Percentiles rank a stretch among this genome's conserved stretches.
phyloP scores from a whole-genome alignment of 1,140 invertebrate species.

The Arctopsyche grandis region DNA sequence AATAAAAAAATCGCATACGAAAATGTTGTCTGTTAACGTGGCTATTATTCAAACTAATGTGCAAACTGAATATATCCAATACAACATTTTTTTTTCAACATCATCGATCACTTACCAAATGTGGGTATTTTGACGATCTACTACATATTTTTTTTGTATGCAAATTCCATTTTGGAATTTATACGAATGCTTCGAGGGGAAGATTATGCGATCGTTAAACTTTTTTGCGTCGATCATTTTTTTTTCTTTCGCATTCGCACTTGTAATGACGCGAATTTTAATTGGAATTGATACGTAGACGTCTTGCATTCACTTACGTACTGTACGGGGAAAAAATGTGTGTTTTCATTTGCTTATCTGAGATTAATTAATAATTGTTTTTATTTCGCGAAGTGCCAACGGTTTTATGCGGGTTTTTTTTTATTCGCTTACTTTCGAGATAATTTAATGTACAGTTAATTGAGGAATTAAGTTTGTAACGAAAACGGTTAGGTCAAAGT shows the following conservation, averaged over 20 bases:
- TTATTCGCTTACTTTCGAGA: not conserved
- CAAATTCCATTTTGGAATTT: conserved; percentile 8
- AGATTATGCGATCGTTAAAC: not conserved
- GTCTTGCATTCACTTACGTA: not conserved
- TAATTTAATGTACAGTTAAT: no score
- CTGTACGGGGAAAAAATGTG: not conserved
- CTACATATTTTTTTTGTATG: not conserved
- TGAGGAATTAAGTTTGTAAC: no score
- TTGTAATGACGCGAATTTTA: not conserved
- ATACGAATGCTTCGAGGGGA: not conserved
- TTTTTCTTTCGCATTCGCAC: not conserved
- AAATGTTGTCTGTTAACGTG: no score
- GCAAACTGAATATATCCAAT: no score
- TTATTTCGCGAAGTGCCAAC: not conserved
- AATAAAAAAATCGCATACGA: no score
- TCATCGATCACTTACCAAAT: not conserved
- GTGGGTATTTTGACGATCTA: no score
- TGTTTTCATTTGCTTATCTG: not conserved
- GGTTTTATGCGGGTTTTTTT: not conserved
- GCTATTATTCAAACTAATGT: no score
- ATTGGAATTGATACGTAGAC: conserved; percentile 14
- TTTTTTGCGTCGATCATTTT: no score
- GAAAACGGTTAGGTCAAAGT: no score
- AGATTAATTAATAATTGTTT: conserved; percentile 21
- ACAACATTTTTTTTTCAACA: not conserved